Evolutionary conservation across 2,113 vertebrate genomes (phyloP), one percentile per base, ranked within the genome.

Genomic region (Forbesichthys papilliferus): DNA sequence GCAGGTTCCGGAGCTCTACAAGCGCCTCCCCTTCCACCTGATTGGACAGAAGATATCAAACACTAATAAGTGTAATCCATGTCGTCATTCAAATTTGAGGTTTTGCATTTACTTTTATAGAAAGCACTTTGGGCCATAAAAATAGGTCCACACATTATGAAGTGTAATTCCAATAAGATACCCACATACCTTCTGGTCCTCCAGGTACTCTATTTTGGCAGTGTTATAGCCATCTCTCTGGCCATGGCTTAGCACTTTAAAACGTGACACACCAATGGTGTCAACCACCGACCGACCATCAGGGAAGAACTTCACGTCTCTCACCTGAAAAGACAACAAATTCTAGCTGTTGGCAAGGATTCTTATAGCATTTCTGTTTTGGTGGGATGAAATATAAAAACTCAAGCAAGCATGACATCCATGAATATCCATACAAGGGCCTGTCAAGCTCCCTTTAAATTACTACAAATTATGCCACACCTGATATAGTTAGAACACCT

Each of bases 171-270:
- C 27, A 27, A 42, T 6, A 6, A 42, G 36, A 55, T 0, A 2
- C 52, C 20, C 16, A 4, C 46, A 11, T 57, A 91, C 95, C 96
- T 96, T 96, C 82, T 91, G 91, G 84, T 98, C 96, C 87, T 95
- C 94, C 79, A 97, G 88, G 89, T 96, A 96, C 67, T 96, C 95
- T 9, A 95, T 96, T 89, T 97, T 96, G n/a, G 94, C 96, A 0
- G 95, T 96, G 87, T 96, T 91, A 91, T 96, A 98, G 56, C 96
- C 94, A n/a, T 97, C 96, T 85, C 95, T 91, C 61, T 95, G 95
- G 13, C 93, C 91, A 63, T 97, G 95, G 83, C 92, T 94, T 75
- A 97, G 89, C 48, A 98, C 95, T 77, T 92, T 91, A 83, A 98
- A 98, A 76, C 93, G 89, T 14, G 93, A 91, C 75, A 95, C 89